Percentiles rank a stretch among this genome's conserved stretches.
Conservation (phyloP, 2,888 invertebrate species). For the Oscheius sp. region DNA sequence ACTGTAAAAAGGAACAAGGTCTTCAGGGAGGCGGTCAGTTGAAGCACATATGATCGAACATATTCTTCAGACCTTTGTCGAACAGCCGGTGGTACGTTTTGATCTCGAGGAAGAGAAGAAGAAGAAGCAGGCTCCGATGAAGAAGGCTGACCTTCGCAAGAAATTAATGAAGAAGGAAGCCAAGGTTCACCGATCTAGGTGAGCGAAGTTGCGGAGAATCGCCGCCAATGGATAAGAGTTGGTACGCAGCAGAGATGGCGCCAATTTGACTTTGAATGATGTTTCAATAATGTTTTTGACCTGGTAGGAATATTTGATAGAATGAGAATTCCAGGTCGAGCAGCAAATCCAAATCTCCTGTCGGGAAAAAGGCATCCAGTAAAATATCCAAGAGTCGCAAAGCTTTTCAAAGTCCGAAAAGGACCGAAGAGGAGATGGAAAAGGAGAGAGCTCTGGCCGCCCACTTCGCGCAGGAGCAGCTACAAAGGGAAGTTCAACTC, state of each 20-base stretch:
- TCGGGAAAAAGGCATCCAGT: background rate
- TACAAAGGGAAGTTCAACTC: conserved; percentile 2
- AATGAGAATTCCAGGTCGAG: conserved; percentile 3
- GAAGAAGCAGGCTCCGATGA: background rate
- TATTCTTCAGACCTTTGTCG: background rate
- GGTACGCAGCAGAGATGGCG: too few species aligned
- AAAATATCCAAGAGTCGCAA: background rate
- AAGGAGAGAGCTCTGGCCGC: conserved; percentile 6
- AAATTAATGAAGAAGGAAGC: background rate
- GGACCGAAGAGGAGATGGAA: background rate
- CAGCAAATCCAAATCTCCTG: conserved; percentile 4
- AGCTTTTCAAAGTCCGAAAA: background rate
- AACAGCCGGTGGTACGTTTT: conserved; percentile 12
- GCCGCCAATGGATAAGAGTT: too few species aligned
- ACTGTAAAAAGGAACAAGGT: conserved; percentile 14
- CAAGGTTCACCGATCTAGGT: too few species aligned
- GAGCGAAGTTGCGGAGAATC: too few species aligned
- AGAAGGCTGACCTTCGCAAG: background rate
- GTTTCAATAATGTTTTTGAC: too few species aligned
- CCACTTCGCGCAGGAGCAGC: background rate
- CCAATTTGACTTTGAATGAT: too few species aligned
- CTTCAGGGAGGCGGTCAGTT: background rate
- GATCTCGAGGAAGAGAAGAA: conserved; percentile 24
- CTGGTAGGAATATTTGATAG: too few species aligned
- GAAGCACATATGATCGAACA: background rate